Percentiles rank a stretch among this genome's conserved stretches.
Conservation (phyloP, 2,797 vertebrate species). For the Acropternis orthonyx region DNA sequence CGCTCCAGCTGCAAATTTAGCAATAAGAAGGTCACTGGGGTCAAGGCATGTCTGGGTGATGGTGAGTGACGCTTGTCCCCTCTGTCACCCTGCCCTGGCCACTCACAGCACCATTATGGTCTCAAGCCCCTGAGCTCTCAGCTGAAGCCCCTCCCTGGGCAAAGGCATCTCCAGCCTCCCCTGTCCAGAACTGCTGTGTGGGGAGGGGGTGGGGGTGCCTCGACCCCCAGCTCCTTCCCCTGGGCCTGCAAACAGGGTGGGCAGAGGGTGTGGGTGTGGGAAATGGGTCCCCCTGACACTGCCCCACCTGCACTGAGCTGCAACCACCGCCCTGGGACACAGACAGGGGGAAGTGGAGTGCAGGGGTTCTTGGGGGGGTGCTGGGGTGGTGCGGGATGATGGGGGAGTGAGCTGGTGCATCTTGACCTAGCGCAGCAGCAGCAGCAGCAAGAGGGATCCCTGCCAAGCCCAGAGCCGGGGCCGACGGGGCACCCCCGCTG, state of each 20-base stretch:
- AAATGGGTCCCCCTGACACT: fast-evolving
- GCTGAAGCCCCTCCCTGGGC: neutral
- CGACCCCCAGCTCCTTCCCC: fast-evolving
- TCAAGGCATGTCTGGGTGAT: fast-evolving
- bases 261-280: neutral
- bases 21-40: neutral
- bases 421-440: neutral
- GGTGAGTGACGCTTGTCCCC: neutral
- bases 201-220: neutral
- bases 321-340: fast-evolving
- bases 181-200: fast-evolving
- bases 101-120: fast-evolving
- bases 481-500: fast-evolving
- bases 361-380: fast-evolving
- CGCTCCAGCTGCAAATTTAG: fast-evolving
- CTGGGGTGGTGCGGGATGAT: neutral
- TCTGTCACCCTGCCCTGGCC: fast-evolving
- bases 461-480: neutral
- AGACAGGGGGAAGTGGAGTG: fast-evolving
- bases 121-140: neutral
- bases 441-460: neutral
- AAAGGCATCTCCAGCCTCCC: neutral
- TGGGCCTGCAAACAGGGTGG: fast-evolving
- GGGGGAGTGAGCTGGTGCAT: neutral
- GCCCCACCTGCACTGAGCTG: neutral